Percentiles rank a stretch among this genome's conserved stretches.
Evolutionary conservation across 2,797 vertebrate genomes (phyloP).

Genomic region (Sebastolobus alascanus): DNA sequence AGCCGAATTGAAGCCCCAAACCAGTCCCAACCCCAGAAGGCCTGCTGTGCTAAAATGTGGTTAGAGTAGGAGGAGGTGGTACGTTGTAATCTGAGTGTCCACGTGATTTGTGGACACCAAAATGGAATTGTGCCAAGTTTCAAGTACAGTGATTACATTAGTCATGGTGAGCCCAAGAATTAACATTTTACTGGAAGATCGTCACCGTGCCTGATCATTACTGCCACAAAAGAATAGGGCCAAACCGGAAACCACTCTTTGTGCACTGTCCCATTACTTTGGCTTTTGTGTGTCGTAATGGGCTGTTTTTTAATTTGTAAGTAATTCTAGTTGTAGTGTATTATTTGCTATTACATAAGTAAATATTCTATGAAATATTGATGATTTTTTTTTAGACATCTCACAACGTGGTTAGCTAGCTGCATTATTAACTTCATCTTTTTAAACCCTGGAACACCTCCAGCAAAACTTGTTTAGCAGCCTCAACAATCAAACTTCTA

Average conservation of each 20-base stretch:
- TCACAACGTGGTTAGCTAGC: neutral
- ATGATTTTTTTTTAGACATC: neutral
- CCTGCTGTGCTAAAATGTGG: neutral
- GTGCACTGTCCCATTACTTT: neutral
- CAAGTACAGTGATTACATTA: slow-evolving; percentile 11
- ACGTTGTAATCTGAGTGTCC: neutral
- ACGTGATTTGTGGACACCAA: neutral
- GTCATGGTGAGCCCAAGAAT: slow-evolving; percentile 1
- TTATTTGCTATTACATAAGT: neutral
- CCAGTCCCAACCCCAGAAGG: neutral
- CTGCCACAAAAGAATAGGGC: neutral
- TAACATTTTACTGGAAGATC: neutral
- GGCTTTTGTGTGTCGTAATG: neutral
- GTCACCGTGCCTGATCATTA: slow-evolving; percentile 19
- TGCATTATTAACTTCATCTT: neutral
- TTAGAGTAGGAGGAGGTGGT: neutral
- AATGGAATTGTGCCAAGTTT: neutral
- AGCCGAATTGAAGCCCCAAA: neutral
- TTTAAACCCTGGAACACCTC: neutral
- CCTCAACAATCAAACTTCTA: neutral
- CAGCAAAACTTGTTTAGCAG: neutral
- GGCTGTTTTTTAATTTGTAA: neutral
- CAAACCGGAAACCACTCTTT: neutral
- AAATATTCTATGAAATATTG: neutral
- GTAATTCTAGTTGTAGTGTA: neutral